phyloP scores from a whole-genome alignment of 2,113 vertebrate genomes.

The Sylvietta virens region DNA sequence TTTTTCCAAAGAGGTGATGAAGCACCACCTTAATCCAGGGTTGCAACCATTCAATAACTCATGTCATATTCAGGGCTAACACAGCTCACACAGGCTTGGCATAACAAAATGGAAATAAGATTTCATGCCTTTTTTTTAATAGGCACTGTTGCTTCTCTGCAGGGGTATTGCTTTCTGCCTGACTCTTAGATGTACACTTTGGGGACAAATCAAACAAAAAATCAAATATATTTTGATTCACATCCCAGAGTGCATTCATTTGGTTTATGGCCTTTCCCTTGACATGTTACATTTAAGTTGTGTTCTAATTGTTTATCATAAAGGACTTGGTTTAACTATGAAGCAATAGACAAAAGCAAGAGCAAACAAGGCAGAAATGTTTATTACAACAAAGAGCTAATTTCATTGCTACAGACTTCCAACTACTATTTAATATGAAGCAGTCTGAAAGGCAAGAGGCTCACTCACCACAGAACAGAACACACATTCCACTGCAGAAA shows the following conservation, averaged over 20 bases:
- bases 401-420: neutral
- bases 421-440: constrained; percentile 3
- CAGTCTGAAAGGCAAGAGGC: neutral
- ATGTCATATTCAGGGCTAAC: neutral
- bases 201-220: constrained; percentile 4
- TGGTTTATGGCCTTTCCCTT: neutral
- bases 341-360: neutral
- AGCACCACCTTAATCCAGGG: neutral
- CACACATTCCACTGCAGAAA: neutral
- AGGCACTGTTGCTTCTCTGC: neutral
- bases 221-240: constrained; percentile 4
- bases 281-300: neutral
- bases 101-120: neutral
- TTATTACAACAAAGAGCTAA: neutral
- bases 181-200: neutral
- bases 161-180: neutral
- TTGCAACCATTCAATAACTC: neutral
- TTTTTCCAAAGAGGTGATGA: neutral
- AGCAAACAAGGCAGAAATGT: neutral
- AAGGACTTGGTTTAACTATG: neutral
- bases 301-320: neutral
- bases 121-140: neutral
- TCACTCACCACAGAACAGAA: neutral
- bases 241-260: neutral
- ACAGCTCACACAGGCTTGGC: neutral